A percentile compares a stretch with the other conserved stretches of the same genome.
Conservation (phyloP, 2,888 invertebrate species). For the Nebria salina region DNA sequence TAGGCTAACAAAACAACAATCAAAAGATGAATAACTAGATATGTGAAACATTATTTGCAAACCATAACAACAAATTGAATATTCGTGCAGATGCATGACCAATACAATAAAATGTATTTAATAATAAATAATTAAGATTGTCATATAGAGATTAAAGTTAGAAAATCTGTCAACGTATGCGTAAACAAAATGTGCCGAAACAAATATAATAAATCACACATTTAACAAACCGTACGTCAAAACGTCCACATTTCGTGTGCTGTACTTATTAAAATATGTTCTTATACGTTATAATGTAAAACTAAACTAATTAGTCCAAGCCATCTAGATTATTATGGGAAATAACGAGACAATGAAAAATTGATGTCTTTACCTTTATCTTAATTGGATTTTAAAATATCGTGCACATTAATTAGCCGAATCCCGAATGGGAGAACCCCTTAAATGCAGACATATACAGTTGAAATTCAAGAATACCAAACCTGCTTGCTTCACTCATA, state of each 20-base stretch:
- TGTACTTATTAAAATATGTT: constrained; percentile 40
- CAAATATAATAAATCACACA: constrained; percentile 34
- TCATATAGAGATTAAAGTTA: not conserved
- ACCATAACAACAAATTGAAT: too few species aligned
- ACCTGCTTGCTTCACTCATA: not conserved
- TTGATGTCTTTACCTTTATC: constrained; percentile 46
- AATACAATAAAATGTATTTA: too few species aligned
- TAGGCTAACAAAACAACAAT: not conserved
- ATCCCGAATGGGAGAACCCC: constrained; percentile 22
- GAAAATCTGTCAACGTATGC: constrained; percentile 15
- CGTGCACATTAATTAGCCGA: constrained; percentile 31
- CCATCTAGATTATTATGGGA: constrained; percentile 40
- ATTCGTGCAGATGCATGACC: too few species aligned
- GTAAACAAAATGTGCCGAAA: constrained; percentile 35
- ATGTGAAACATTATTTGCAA: too few species aligned
- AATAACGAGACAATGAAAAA: constrained; percentile 47
- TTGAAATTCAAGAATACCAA: not conserved
- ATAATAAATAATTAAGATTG: not conserved
- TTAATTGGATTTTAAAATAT: constrained; percentile 46
- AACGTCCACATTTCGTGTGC: constrained; percentile 27
- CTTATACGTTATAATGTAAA: constrained; percentile 32
- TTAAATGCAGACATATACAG: constrained; percentile 22
- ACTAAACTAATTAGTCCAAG: constrained; percentile 36
- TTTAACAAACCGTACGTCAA: constrained; percentile 15
- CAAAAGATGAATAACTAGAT: not conserved